A percentile compares a stretch with the other conserved stretches of the same genome.
Evolutionary conservation across 2,797 vertebrate genomes (phyloP).

Genomic region (Leptoclinus maculatus): DNA sequence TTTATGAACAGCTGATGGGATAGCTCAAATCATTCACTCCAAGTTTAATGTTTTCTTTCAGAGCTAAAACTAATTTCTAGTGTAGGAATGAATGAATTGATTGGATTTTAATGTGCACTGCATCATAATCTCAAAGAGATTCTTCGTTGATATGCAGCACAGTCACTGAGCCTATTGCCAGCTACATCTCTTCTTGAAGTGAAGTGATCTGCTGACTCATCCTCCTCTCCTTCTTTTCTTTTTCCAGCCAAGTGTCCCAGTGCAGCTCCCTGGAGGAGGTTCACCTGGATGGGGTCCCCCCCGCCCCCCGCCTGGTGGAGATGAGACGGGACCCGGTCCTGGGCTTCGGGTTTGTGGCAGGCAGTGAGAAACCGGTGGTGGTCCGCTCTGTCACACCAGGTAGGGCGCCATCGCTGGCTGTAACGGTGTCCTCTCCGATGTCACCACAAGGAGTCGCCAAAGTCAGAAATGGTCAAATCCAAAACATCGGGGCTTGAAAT

Average conservation of each 20-base stretch:
- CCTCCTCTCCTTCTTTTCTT: not conserved
- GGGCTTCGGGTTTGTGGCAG: slow-evolving; percentile 97
- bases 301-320: slow-evolving; percentile 93
- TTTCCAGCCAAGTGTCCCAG: slow-evolving; percentile 92
- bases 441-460: not conserved
- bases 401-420: slow-evolving; percentile 52
- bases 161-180: slow-evolving; percentile 22
- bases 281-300: slow-evolving; percentile 90
- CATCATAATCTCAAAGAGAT: not conserved
- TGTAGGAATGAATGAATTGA: slow-evolving; percentile 17
- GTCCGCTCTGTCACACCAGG: slow-evolving; percentile 98
- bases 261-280: slow-evolving; percentile 94
- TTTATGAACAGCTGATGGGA: slow-evolving; percentile 46
- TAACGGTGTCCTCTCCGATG: not conserved
- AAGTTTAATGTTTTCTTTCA: slow-evolving; percentile 29
- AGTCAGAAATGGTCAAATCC: not conserved
- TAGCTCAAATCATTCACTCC: slow-evolving; percentile 24
- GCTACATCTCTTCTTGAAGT: not conserved
- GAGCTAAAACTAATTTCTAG: slow-evolving; percentile 28
- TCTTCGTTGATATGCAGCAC: not conserved
- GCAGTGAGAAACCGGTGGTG: slow-evolving; percentile 97
- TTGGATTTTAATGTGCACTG: slow-evolving; percentile 34
- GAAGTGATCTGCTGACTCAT: slow-evolving; percentile 26
- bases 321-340: slow-evolving; percentile 97
- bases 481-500: not conserved